phyloP scores from a whole-genome alignment of 2,888 invertebrate species.

The Neoascia interrupta region DNA sequence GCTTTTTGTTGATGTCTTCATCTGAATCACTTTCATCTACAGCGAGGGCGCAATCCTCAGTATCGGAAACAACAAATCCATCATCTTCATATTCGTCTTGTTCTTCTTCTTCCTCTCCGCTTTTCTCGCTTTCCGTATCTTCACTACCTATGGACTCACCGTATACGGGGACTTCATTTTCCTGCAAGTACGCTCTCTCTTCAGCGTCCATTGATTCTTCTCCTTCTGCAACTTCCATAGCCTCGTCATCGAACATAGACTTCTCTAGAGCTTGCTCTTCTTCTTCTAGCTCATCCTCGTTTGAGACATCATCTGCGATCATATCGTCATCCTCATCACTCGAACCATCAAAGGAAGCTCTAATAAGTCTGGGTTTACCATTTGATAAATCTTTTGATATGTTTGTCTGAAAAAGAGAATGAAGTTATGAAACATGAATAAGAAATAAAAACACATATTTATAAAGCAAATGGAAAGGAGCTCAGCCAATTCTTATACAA shows the following conservation, averaged over 20 bases:
- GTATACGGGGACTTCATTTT: slow-evolving; percentile 81
- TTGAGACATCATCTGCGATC: slow-evolving; percentile 41
- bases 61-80: slow-evolving; percentile 82
- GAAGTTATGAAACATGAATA: no score
- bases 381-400: no score
- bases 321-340: slow-evolving; percentile 45
- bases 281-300: slow-evolving; percentile 33
- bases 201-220: slow-evolving; percentile 80
- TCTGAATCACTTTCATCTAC: slow-evolving; percentile 7
- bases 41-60: slow-evolving; percentile 31
- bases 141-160: slow-evolving; percentile 82
- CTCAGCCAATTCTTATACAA: no score
- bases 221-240: slow-evolving; percentile 72
- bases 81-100: slow-evolving; percentile 80
- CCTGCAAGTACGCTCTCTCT: slow-evolving; percentile 80
- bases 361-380: no score
- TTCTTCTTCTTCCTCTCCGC: slow-evolving; percentile 79
- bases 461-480: no score
- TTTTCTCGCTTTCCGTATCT: slow-evolving; percentile 73
- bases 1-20: neutral
- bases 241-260: slow-evolving; percentile 75
- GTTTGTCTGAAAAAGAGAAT: no score
- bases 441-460: no score
- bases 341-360: slow-evolving; percentile 2
- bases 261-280: slow-evolving; percentile 47